Percentiles rank a stretch among this genome's conserved stretches.
These are phyloP conservation scores for Cryptotis parvus DNA, from an alignment of 2,113 vertebrate genomes.

Conservation along the genomic window DNA sequence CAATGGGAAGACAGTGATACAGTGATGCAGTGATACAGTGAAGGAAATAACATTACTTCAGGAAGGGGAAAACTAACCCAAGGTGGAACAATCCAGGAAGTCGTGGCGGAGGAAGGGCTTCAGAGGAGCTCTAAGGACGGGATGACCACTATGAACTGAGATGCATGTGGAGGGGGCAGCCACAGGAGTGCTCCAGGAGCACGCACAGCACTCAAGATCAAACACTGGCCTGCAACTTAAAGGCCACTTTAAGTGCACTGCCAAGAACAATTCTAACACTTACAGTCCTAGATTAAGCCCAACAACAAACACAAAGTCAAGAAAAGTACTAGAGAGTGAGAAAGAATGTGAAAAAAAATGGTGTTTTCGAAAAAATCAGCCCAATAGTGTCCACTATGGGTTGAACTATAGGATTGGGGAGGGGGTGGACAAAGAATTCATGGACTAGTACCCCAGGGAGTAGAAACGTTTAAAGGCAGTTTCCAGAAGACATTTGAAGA, in stretches of 20 bases:
- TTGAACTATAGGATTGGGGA: background rate
- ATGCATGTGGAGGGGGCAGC: background rate
- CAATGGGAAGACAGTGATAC: too few species aligned
- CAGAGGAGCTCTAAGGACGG: background rate
- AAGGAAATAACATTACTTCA: background rate
- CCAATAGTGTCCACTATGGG: background rate
- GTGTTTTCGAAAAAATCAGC: constrained; percentile 8
- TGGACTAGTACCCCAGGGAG: background rate
- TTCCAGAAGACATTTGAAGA: constrained; percentile 19
- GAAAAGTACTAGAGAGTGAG: background rate
- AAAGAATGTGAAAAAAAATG: background rate
- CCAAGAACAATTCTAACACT: background rate
- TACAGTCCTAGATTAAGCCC: background rate
- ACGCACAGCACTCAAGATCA: background rate
- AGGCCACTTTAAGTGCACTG: background rate
- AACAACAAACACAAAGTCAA: background rate
- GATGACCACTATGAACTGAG: background rate
- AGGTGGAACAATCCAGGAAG: background rate
- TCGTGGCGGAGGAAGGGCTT: background rate
- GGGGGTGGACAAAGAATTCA: background rate
- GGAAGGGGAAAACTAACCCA: background rate
- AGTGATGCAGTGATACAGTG: too few species aligned
- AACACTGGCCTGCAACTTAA: background rate
- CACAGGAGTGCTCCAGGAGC: background rate
- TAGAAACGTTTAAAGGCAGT: background rate